Percentiles rank a stretch among this genome's conserved stretches.
These are phyloP conservation scores for Helicolenus hilgendorfi DNA, from an alignment of 2,797 vertebrate genomes.

Conservation along the genomic window DNA sequence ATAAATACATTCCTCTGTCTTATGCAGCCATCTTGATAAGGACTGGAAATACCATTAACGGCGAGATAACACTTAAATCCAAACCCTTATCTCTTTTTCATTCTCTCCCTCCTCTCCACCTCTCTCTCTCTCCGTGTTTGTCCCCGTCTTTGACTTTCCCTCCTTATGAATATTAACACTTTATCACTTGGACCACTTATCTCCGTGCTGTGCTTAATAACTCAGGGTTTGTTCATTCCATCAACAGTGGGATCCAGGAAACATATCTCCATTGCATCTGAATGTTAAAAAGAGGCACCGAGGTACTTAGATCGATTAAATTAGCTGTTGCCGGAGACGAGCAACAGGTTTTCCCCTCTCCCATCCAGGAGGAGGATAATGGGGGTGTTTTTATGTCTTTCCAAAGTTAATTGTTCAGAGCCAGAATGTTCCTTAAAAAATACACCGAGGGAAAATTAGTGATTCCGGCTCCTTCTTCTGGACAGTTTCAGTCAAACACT, in stretches of 20 bases:
- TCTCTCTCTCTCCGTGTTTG: conserved; percentile 8
- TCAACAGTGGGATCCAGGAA: conserved; percentile 1
- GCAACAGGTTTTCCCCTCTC: background rate
- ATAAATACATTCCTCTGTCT: conserved; percentile 44
- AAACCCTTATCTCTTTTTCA: conserved; percentile 48
- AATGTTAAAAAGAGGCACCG: conserved; percentile 30
- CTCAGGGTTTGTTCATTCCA: conserved; percentile 32
- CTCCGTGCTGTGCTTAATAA: conserved; percentile 42
- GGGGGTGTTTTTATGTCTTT: background rate
- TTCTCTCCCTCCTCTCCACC: background rate
- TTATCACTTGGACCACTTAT: conserved; percentile 69
- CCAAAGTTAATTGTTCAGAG: background rate
- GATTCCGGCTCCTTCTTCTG: background rate
- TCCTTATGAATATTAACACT: conserved; percentile 73
- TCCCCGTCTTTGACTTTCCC: conserved; percentile 27
- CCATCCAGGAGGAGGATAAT: background rate
- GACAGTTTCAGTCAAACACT: background rate
- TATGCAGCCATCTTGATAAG: conserved; percentile 47
- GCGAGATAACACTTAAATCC: conserved; percentile 63
- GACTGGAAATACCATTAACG: conserved; percentile 60
- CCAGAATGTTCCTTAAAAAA: background rate
- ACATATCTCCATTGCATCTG: conserved; percentile 50
- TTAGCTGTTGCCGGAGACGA: conserved; percentile 26
- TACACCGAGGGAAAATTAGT: background rate
- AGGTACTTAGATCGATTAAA: conserved; percentile 48